phyloP scores from a whole-genome alignment of 2,888 invertebrate species.

The Sphaerophoria rueppellii region DNA sequence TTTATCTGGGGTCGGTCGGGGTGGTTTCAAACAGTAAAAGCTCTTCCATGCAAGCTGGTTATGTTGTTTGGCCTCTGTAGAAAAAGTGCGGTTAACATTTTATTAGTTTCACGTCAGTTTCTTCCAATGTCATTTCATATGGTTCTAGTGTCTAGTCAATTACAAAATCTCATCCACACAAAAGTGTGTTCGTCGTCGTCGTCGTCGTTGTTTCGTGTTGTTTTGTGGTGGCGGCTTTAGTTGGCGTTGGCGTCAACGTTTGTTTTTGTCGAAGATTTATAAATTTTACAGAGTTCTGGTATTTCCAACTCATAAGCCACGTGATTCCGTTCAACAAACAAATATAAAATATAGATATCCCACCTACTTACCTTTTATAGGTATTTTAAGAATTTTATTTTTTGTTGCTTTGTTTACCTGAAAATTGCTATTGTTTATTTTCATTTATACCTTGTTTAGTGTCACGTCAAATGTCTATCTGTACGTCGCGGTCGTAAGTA shows the following conservation, averaged over 20 bases:
- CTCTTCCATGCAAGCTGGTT: constrained; percentile 59
- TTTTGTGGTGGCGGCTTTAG: background rate
- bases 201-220: constrained; percentile 10
- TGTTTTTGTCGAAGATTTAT: no score
- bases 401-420: background rate
- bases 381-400: background rate
- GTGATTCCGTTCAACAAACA: constrained; percentile 4
- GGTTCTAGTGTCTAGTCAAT: constrained; percentile 48
- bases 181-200: constrained; percentile 19
- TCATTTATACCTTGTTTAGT: constrained; percentile 21
- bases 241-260: background rate
- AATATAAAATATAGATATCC: background rate
- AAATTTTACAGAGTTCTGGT: constrained; percentile 4
- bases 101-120: constrained; percentile 71
- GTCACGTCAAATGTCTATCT: constrained; percentile 26
- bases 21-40: constrained; percentile 40
- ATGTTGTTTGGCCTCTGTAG: constrained; percentile 40
- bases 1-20: constrained; percentile 61
- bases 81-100: constrained; percentile 65
- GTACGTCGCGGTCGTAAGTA: background rate
- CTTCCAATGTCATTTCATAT: constrained; percentile 66
- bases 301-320: constrained; percentile 10
- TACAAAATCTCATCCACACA: constrained; percentile 48
- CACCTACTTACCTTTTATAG: background rate
- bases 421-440: constrained; percentile 4